Evolutionary conservation across 2,797 vertebrate species (phyloP).

Genomic region (Odontamblyopus lacepedii): DNA sequence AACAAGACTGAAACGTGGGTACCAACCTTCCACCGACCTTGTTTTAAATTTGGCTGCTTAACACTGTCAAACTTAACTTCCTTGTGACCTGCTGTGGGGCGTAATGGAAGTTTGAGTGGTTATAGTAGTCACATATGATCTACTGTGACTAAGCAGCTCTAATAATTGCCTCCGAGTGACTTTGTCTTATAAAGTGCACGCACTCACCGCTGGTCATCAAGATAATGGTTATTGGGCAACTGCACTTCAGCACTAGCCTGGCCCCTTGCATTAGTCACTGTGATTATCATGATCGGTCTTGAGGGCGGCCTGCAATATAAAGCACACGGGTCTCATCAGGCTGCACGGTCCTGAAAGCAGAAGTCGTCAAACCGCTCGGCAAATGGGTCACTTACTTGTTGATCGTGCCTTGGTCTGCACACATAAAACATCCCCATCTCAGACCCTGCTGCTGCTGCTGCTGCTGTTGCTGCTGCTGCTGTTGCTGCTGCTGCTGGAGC

Average conservation of each 20-base stretch:
- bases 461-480: conserved; percentile 78
- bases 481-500: conserved; percentile 88
- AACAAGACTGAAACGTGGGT: not conserved
- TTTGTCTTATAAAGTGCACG: conserved; percentile 7
- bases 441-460: conserved; percentile 81
- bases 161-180: not conserved
- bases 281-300: conserved; percentile 47
- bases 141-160: conserved; percentile 27
- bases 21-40: not conserved
- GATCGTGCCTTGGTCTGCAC: conserved; percentile 70
- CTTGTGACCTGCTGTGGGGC: no score
- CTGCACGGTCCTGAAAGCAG: conserved; percentile 5
- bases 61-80: not conserved
- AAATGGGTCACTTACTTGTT: conserved; percentile 78
- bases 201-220: conserved; percentile 16
- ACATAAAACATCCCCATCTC: conserved; percentile 81
- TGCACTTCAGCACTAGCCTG: conserved; percentile 28
- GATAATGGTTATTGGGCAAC: conserved; percentile 37
- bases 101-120: not conserved
- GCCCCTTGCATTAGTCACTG: conserved; percentile 45
- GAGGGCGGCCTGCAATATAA: conserved; percentile 9
- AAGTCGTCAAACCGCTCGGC: conserved; percentile 71
- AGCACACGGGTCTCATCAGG: conserved; percentile 18
- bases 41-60: not conserved
- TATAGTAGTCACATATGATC: conserved; percentile 13